Evolutionary conservation across 2,113 vertebrate species (phyloP).

Genomic region (Dendropsophus ebraccatus): DNA sequence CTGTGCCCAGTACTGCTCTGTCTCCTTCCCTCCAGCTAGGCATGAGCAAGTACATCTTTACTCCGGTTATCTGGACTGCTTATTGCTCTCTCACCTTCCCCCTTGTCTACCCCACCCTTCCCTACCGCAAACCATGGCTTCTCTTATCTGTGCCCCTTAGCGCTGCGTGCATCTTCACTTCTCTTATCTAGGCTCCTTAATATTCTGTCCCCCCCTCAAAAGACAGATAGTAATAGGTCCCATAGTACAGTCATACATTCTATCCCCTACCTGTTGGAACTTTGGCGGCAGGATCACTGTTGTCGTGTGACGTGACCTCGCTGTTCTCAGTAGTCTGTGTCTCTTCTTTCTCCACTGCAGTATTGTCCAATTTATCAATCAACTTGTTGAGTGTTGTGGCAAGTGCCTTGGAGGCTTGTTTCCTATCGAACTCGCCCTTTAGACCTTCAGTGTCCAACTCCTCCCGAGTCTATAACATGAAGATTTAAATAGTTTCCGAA

Average conservation of each 20-base stretch:
- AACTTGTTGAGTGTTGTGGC: slow-evolving; percentile 89
- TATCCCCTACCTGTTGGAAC: slow-evolving; percentile 72
- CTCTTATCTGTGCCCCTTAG: too few species aligned
- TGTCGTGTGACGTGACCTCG: slow-evolving; percentile 63
- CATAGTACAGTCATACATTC: background rate
- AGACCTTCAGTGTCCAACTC: slow-evolving; percentile 86
- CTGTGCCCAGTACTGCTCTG: too few species aligned
- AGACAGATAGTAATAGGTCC: too few species aligned
- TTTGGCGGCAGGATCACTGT: slow-evolving; percentile 66
- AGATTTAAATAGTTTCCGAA: background rate
- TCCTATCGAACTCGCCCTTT: slow-evolving; percentile 90
- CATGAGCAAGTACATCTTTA: too few species aligned
- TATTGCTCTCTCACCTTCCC: too few species aligned
- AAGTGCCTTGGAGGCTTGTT: slow-evolving; percentile 84
- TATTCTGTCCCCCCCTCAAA: too few species aligned
- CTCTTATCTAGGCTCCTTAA: too few species aligned
- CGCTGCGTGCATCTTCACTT: too few species aligned
- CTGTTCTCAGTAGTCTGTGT: slow-evolving; percentile 59
- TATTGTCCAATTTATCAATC: slow-evolving; percentile 85
- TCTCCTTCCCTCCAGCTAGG: too few species aligned
- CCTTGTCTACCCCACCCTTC: too few species aligned
- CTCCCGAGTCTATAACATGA: slow-evolving; percentile 76
- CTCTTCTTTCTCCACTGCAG: slow-evolving; percentile 62
- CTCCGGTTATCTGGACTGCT: too few species aligned
- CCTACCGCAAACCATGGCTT: too few species aligned